These are phyloP conservation scores for Leptoclinus maculatus DNA, from an alignment of 2,797 vertebrate species.

Conservation along the genomic window DNA sequence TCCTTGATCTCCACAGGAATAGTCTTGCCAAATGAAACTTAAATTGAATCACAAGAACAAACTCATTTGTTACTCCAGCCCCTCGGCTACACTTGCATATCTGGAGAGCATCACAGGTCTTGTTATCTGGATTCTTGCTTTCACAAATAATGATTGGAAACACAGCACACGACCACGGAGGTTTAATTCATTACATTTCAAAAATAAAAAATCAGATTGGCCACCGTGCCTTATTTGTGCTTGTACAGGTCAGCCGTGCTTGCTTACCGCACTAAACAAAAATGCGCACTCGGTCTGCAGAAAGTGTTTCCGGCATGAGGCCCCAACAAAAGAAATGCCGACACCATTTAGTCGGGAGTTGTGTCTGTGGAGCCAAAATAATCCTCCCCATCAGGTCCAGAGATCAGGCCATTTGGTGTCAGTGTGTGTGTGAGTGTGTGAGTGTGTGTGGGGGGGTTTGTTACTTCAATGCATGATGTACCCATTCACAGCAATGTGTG, in stretches of 20 bases:
- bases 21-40: background rate
- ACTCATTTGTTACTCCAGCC: background rate
- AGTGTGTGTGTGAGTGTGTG: background rate
- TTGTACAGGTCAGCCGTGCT: slow-evolving; percentile 20
- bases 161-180: background rate
- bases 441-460: background rate
- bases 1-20: background rate
- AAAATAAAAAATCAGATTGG: background rate
- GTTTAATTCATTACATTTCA: background rate
- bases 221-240: background rate
- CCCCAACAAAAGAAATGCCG: slow-evolving; percentile 72
- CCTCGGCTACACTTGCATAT: background rate
- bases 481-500: background rate
- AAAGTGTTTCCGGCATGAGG: slow-evolving; percentile 48
- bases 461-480: background rate
- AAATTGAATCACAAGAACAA: background rate
- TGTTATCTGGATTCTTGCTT: background rate
- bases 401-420: slow-evolving; percentile 25
- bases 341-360: slow-evolving; percentile 54
- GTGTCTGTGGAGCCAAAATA: slow-evolving; percentile 59
- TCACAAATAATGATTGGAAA: background rate
- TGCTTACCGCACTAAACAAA: slow-evolving; percentile 41
- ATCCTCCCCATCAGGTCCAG: slow-evolving; percentile 55
- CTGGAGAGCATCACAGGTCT: background rate
- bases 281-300: slow-evolving; percentile 40